Percentiles rank a stretch among this genome's conserved stretches.
Conservation (phyloP, 2,113 vertebrate genomes). For the Lathamus discolor region DNA sequence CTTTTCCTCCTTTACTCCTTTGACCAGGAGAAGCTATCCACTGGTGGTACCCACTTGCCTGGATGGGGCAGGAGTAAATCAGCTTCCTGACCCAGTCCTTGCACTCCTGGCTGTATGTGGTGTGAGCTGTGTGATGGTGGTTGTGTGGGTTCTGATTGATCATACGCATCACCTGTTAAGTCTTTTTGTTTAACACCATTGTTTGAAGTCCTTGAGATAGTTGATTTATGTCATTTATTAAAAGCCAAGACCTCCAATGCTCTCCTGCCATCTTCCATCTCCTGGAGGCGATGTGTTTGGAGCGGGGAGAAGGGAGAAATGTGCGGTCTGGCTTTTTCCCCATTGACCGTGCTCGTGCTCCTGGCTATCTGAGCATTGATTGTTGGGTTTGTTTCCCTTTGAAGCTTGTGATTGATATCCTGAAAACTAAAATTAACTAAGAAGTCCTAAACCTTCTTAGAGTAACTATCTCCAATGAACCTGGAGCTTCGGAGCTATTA, state of each 20-base stretch:
- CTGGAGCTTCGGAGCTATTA: not conserved
- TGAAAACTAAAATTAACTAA: not conserved
- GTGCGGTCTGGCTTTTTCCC: not conserved
- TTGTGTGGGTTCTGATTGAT: accelerated
- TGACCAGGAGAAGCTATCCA: not conserved
- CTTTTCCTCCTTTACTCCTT: not conserved
- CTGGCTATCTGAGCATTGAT: not conserved
- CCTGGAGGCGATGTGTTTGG: not conserved
- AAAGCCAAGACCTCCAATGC: not conserved
- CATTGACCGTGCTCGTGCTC: accelerated
- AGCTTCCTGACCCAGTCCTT: not conserved
- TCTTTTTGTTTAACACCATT: not conserved
- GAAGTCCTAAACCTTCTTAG: not conserved
- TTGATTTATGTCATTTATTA: not conserved
- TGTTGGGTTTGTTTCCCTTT: not conserved
- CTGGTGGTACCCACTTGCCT: accelerated
- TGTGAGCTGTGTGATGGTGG: not conserved
- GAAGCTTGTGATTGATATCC: not conserved
- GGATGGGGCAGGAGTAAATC: not conserved
- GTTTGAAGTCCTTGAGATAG: not conserved
- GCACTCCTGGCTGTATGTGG: accelerated
- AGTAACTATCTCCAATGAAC: not conserved
- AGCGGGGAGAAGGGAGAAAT: not conserved
- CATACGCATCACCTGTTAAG: not conserved
- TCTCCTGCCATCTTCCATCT: not conserved